Conservation (phyloP, 2,888 invertebrate species). For the Lottia scabra region DNA sequence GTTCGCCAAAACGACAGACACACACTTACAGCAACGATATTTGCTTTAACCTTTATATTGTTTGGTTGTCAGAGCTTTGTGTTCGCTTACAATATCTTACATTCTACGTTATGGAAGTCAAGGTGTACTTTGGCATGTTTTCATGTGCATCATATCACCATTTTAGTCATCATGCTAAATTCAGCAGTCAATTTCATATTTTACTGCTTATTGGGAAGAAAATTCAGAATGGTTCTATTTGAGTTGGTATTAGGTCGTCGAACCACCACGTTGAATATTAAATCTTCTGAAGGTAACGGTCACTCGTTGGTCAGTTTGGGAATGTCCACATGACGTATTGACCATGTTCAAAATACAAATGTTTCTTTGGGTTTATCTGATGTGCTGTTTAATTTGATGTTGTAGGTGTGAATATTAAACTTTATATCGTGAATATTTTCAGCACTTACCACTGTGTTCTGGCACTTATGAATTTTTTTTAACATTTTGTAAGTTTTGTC, state of each 20-base stretch:
- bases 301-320: not conserved
- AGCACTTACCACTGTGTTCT: too few species aligned
- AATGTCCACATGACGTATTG: too few species aligned
- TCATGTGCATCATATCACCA: conserved; percentile 6
- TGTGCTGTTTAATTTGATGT: too few species aligned
- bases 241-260: not conserved
- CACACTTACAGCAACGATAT: not conserved
- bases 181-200: conserved; percentile 56
- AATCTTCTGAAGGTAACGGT: not conserved
- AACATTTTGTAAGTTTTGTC: too few species aligned
- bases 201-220: conserved; percentile 59
- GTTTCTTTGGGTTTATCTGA: too few species aligned
- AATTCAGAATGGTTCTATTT: conserved; percentile 51
- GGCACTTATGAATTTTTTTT: too few species aligned
- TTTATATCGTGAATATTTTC: too few species aligned
- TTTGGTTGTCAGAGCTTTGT: not conserved
- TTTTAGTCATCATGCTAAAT: conserved; percentile 34
- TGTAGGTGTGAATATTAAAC: too few species aligned
- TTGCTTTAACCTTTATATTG: not conserved
- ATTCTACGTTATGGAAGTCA: not conserved
- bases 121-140: not conserved
- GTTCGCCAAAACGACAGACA: not conserved
- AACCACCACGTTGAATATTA: not conserved
- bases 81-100: not conserved
- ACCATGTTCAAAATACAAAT: too few species aligned